phyloP scores from a whole-genome alignment of 2,797 vertebrate species.

The Lagodon rhomboides region DNA sequence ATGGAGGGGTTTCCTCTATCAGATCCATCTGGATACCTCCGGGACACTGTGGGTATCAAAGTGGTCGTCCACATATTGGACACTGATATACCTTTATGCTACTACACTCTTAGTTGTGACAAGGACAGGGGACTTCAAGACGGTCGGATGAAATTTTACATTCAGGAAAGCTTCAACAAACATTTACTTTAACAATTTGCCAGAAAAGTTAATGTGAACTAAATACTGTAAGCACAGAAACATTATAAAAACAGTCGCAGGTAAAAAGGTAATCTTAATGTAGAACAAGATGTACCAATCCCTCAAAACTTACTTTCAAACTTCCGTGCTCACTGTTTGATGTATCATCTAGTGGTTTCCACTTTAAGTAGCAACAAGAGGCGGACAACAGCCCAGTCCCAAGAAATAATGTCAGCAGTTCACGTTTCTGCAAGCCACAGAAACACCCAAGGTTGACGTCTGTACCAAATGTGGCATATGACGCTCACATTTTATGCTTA shows the following conservation, averaged over 20 bases:
- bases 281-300: not conserved
- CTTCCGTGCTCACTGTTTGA: too few relatives aligned
- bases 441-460: too few relatives aligned
- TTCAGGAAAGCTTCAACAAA: not conserved
- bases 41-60: not conserved
- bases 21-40: not conserved
- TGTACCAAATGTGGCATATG: too few relatives aligned
- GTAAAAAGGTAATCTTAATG: not conserved
- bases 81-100: not conserved
- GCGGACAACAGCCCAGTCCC: too few relatives aligned
- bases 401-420: too few relatives aligned
- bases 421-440: too few relatives aligned
- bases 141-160: not conserved
- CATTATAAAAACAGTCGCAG: not conserved
- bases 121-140: constrained; percentile 12
- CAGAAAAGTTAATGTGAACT: not conserved
- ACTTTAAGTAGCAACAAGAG: too few relatives aligned
- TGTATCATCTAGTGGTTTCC: too few relatives aligned
- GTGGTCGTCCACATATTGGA: too few relatives aligned
- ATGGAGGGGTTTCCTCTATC: constrained; percentile 15
- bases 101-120: constrained; percentile 13
- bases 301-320: too few relatives aligned
- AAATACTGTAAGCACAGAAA: not conserved
- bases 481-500: too few relatives aligned
- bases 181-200: not conserved